A percentile compares a stretch with the other conserved stretches of the same genome.
Evolutionary conservation across 1,140 invertebrate genomes (phyloP).

Genomic region (Heliconius congener): DNA sequence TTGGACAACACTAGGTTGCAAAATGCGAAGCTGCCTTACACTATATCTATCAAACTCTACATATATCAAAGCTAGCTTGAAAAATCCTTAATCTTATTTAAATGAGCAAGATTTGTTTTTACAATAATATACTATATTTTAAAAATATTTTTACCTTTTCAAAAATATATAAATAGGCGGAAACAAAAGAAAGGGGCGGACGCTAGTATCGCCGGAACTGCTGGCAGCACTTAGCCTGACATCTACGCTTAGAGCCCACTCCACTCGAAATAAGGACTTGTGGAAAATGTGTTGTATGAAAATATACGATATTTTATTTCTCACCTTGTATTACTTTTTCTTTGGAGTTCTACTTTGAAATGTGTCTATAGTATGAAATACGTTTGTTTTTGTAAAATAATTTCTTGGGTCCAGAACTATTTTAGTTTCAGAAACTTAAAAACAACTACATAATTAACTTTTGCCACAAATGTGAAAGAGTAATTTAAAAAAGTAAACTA

Average conservation of each 20-base stretch:
- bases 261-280: conserved; percentile 26
- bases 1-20: too few species aligned
- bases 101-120: too few species aligned
- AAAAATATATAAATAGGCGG: conserved; percentile 6
- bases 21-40: background rate
- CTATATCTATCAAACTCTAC: background rate
- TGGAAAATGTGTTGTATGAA: conserved; percentile 2
- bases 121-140: background rate
- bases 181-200: conserved; percentile 26
- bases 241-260: conserved; percentile 18
- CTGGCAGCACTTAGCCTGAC: conserved; percentile 14
- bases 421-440: too few species aligned
- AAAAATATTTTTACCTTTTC: background rate
- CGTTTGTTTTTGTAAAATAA: too few species aligned
- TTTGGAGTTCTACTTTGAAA: background rate
- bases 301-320: conserved; percentile 7
- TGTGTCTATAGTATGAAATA: too few species aligned
- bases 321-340: conserved; percentile 4
- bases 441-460: too few species aligned
- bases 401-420: too few species aligned
- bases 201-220: conserved; percentile 22
- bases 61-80: background rate
- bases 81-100: too few species aligned
- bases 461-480: too few species aligned
- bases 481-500: too few species aligned